Conservation (phyloP, 2,113 vertebrate species). For the Ivindomyrus marchei region DNA sequence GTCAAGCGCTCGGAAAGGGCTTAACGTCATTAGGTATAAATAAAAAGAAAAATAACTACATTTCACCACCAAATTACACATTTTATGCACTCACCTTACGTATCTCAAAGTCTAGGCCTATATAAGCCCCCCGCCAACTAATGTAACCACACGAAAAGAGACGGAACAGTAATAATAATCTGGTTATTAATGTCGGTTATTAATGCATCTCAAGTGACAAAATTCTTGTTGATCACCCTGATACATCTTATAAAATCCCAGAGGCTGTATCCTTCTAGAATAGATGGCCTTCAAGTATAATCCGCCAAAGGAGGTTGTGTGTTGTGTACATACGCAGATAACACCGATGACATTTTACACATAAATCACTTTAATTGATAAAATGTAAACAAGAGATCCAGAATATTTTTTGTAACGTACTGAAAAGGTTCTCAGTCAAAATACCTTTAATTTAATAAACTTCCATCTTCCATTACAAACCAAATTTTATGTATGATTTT, state of each 20-base stretch:
- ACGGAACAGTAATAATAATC: not conserved
- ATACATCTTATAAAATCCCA: not conserved
- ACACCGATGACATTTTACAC: not conserved
- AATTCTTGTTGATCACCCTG: not conserved
- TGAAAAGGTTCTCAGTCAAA: not conserved
- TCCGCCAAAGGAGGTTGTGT: not conserved
- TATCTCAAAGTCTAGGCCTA: not conserved
- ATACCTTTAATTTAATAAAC: not conserved
- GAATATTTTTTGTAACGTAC: not conserved
- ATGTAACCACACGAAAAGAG: not conserved
- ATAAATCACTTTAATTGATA: not conserved
- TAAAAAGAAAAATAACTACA: not conserved
- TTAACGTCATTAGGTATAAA: not conserved
- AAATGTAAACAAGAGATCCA: not conserved
- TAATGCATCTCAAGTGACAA: not conserved
- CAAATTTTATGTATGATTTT: not conserved
- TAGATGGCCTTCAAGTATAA: not conserved
- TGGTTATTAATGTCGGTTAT: not conserved
- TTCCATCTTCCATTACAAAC: not conserved
- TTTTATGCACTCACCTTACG: not conserved
- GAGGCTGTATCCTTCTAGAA: not conserved
- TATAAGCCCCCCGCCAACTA: not conserved
- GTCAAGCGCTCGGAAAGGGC: not conserved
- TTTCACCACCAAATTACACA: not conserved
- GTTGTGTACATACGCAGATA: not conserved